phyloP scores from a whole-genome alignment of 2,113 vertebrate genomes.

The Tinamus guttatus region DNA sequence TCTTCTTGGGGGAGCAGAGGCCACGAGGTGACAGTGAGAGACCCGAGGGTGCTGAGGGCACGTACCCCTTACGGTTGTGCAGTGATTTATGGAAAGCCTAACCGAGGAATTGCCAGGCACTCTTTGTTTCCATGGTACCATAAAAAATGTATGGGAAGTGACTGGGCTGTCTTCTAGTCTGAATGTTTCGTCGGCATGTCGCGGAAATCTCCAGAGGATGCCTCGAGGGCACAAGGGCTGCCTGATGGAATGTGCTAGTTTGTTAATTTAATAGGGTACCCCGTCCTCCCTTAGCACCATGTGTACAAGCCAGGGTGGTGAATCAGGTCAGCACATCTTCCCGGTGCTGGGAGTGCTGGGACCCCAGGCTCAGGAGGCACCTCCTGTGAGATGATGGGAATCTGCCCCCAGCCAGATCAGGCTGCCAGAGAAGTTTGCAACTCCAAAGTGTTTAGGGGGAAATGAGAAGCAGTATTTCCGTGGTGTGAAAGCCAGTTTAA shows the following conservation, averaged over 20 bases:
- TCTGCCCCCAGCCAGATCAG: background rate
- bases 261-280: conserved; percentile 70
- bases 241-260: conserved; percentile 66
- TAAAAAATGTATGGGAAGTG: conserved; percentile 73
- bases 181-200: conserved; percentile 65
- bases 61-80: background rate
- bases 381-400: background rate
- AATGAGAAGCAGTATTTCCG: conserved; percentile 17
- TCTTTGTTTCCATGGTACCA: conserved; percentile 73
- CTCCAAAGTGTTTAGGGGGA: background rate
- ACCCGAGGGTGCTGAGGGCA: conserved; percentile 1
- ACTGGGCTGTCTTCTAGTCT: conserved; percentile 63
- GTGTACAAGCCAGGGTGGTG: conserved; percentile 41
- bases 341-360: background rate
- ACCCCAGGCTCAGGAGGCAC: background rate
- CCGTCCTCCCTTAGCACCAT: background rate
- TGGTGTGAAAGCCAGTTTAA: background rate
- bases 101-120: conserved; percentile 23
- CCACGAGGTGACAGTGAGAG: background rate
- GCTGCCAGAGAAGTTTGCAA: background rate
- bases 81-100: conserved; percentile 62
- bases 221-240: conserved; percentile 63
- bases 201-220: conserved; percentile 69
- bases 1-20: background rate
- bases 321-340: conserved; percentile 58